Evolutionary conservation across 1,140 invertebrate species (phyloP).

Genomic region (Stegodyphus mimosarum): DNA sequence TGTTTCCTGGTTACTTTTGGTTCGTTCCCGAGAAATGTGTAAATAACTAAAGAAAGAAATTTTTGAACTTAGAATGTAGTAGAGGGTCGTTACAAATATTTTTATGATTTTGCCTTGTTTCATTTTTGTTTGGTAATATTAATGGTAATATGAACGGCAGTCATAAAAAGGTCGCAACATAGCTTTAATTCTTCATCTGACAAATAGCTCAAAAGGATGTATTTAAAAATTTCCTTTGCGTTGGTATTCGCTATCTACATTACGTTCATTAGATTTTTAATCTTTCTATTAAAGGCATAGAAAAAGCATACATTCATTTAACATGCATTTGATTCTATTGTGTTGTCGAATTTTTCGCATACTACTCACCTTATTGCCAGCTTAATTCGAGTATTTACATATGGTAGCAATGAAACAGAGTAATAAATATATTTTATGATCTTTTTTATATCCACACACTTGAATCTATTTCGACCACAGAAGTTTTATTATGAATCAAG

Average conservation of each 20-base stretch:
- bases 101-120: background rate
- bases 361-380: background rate
- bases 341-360: background rate
- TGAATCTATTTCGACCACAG: too few species aligned
- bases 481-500: too few species aligned
- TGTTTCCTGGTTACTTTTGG: too few species aligned
- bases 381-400: background rate
- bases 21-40: too few species aligned
- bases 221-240: background rate
- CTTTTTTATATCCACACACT: background rate
- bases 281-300: background rate
- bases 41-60: too few species aligned
- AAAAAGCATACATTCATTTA: background rate
- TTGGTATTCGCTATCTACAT: too few species aligned
- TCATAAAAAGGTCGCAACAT: background rate
- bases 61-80: too few species aligned
- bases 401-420: background rate
- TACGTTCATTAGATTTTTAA: too few species aligned
- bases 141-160: background rate
- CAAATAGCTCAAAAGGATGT: background rate
- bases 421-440: background rate
- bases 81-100: background rate
- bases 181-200: background rate
- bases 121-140: background rate
- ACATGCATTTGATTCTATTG: background rate